Evolutionary conservation across 2,888 invertebrate species (phyloP).

Genomic region (Sphaerophoria taeniata): DNA sequence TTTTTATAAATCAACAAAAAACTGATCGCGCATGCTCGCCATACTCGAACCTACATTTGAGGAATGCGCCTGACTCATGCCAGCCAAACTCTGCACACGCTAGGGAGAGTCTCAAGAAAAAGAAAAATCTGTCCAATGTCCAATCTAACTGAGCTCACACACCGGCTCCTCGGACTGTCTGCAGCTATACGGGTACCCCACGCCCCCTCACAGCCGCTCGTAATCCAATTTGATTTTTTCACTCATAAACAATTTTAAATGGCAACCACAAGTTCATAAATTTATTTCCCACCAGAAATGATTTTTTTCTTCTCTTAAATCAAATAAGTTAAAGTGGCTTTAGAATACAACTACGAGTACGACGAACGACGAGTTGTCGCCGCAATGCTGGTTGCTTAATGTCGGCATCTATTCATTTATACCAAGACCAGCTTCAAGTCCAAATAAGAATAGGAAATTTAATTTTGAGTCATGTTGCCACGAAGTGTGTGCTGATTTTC

Average conservation of each 20-base stretch:
- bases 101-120: constrained; percentile 60
- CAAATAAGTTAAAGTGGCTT: constrained; percentile 69
- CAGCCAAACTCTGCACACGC: constrained; percentile 37
- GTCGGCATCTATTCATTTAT: background rate
- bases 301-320: constrained; percentile 50
- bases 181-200: background rate
- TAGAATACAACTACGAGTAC: no score
- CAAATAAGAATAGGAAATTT: constrained; percentile 32
- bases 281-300: constrained; percentile 70
- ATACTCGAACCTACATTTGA: background rate
- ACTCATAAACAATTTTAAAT: constrained; percentile 23
- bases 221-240: constrained; percentile 60
- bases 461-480: constrained; percentile 58
- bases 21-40: constrained; percentile 16
- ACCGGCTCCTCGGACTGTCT: constrained; percentile 15
- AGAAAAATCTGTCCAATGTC: constrained; percentile 45
- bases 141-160: constrained; percentile 27
- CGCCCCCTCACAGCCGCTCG: constrained; percentile 25
- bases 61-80: constrained; percentile 71
- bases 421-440: no score
- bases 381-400: constrained; percentile 19
- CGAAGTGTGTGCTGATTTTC: constrained; percentile 49
- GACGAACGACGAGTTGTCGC: constrained; percentile 30
- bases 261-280: constrained; percentile 70
- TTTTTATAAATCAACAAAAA: constrained; percentile 8